Evolutionary conservation across 2,113 vertebrate genomes (phyloP).

Genomic region (Maccullochella peelii): DNA sequence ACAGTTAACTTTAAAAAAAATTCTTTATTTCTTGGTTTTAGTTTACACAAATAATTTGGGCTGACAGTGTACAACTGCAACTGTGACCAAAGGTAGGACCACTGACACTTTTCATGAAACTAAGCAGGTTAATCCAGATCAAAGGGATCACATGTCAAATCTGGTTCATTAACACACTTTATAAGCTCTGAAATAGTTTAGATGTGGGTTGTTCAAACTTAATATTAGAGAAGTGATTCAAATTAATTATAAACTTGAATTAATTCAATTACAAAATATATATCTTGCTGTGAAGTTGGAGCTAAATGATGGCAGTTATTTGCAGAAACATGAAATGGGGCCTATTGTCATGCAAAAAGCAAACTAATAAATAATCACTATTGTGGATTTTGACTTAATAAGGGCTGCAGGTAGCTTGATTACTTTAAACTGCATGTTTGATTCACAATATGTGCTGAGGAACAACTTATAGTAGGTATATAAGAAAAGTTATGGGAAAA

Average conservation of each 20-base stretch:
- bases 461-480: not conserved
- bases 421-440: not conserved
- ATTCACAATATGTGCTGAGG: not conserved
- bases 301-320: not conserved
- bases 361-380: not conserved
- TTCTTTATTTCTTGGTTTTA: constrained; percentile 21
- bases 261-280: not conserved
- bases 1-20: constrained; percentile 50
- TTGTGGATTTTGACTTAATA: not conserved
- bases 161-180: not conserved
- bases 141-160: not conserved
- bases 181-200: not conserved
- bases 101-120: not conserved
- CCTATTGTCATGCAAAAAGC: not conserved
- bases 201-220: not conserved
- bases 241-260: not conserved
- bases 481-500: not conserved
- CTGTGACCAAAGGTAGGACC: not conserved
- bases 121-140: not conserved
- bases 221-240: not conserved
- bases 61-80: not conserved
- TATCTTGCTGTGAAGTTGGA: not conserved
- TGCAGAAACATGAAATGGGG: no score
- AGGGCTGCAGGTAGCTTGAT: not conserved
- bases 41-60: not conserved